These are phyloP conservation scores for Ceratina japonica DNA, from an alignment of 1,140 invertebrate species.

Conservation along the genomic window DNA sequence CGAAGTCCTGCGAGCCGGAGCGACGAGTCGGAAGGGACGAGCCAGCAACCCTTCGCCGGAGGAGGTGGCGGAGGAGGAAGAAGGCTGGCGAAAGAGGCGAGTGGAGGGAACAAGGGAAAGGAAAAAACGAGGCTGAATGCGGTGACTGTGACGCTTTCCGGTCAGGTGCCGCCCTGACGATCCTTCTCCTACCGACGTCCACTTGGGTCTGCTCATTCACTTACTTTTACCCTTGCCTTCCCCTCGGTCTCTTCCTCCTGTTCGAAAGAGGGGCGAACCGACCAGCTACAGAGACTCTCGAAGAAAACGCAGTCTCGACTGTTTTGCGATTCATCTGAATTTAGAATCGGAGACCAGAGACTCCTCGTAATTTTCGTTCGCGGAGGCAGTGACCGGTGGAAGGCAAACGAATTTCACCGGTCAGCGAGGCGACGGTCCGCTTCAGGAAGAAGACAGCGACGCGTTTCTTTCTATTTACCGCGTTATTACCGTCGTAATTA, in stretches of 20 bases:
- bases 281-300: too few relatives aligned
- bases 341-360: too few relatives aligned
- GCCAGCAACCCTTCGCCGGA: conserved; percentile 54
- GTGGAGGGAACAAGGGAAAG: conserved; percentile 62
- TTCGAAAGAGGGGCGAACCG: conserved; percentile 11
- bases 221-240: conserved; percentile 53
- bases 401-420: conserved; percentile 1
- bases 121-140: conserved; percentile 73
- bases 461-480: conserved; percentile 58
- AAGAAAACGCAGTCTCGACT: too few relatives aligned
- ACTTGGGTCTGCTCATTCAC: conserved; percentile 63
- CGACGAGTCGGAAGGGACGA: conserved; percentile 20
- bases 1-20: too few relatives aligned
- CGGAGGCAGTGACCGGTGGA: not conserved
- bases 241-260: conserved; percentile 36
- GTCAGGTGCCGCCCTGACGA: conserved; percentile 76
- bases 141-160: conserved; percentile 77
- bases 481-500: conserved; percentile 65
- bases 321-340: too few relatives aligned
- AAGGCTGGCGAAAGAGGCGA: conserved; percentile 44
- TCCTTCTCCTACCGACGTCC: conserved; percentile 70
- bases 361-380: too few relatives aligned
- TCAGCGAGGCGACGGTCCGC: not conserved
- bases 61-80: conserved; percentile 37
- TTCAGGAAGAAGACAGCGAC: conserved; percentile 21